A percentile compares a stretch with the other conserved stretches of the same genome.
Evolutionary conservation across 2,888 invertebrate genomes (phyloP).

Genomic region (Tillus elongatus): DNA sequence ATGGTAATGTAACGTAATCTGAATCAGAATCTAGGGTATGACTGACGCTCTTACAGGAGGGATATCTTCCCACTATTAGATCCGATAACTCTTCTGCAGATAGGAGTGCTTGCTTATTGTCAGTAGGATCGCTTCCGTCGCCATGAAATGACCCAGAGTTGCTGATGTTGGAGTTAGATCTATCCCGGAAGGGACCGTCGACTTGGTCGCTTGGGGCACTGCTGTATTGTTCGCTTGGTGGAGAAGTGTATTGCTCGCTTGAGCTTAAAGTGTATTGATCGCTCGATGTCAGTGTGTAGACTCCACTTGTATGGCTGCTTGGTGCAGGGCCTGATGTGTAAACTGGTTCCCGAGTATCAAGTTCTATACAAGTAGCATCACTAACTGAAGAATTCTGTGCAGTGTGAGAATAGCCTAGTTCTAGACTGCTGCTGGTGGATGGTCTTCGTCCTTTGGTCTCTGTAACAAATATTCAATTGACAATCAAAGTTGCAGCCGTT

Average conservation of each 20-base stretch:
- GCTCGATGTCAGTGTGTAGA: slow-evolving; percentile 70
- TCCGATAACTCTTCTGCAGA: slow-evolving; percentile 79
- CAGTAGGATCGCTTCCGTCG: slow-evolving; percentile 82
- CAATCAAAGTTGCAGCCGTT: slow-evolving; percentile 37
- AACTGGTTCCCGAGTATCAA: slow-evolving; percentile 47
- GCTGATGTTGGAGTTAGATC: slow-evolving; percentile 72
- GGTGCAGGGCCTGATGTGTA: slow-evolving; percentile 54
- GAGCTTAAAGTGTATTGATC: slow-evolving; percentile 41
- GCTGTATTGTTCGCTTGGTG: slow-evolving; percentile 33
- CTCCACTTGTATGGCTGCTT: slow-evolving; percentile 77
- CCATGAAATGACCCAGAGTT: slow-evolving; percentile 73
- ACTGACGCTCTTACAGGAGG: slow-evolving; percentile 68
- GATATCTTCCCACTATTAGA: slow-evolving; percentile 74
- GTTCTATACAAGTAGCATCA: slow-evolving; percentile 60
- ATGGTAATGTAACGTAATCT: slow-evolving; percentile 75
- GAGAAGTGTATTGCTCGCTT: slow-evolving; percentile 31
- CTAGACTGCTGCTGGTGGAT: slow-evolving; percentile 72
- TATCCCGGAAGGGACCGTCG: slow-evolving; percentile 50
- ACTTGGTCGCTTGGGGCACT: slow-evolving; percentile 39
- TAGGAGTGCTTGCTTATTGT: slow-evolving; percentile 63
- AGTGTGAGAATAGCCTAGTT: slow-evolving; percentile 77
- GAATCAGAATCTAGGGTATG: slow-evolving; percentile 81
- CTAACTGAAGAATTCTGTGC: slow-evolving; percentile 76
- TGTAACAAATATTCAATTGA: slow-evolving; percentile 26
- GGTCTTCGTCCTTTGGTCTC: slow-evolving; percentile 50